Base-by-base conservation (phyloP, 1,140 invertebrate species). In the Euschistus heros region DNA sequence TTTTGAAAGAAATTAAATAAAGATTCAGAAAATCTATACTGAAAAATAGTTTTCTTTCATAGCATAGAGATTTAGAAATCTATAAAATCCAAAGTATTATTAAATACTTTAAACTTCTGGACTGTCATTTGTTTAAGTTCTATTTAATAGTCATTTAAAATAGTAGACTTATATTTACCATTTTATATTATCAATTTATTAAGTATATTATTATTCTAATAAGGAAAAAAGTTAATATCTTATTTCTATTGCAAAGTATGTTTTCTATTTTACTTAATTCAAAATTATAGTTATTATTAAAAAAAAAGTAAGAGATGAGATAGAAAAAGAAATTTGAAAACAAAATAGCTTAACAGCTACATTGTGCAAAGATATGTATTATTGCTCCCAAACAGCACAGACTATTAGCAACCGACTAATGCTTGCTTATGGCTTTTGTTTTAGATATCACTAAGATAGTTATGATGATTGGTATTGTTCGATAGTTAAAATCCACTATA, bases 331-430 rank as follows among this genome's bases (percentile, higher is more conserved):
- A 17, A 20, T 33, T n/a, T 62, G n/a, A 62, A n/a, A 37, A 50
- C 20, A 46, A 46, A 18, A 20, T 47, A 50, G 62, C 62, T 63
- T 63, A 63, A 20, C 13, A 26, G 24, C 62, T 63, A 63, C 62
- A 44, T 63, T 63, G 62, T 63, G 62, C 62, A 63, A 63, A 50
- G 62, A 63, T 63, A 63, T 63, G 62, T 63, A 18, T 63, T 63
- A 63, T 63, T 63, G 62, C 62, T 63, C 62, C 62, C 62, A n/a
- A 63, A 47, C 62, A 63, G 62, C 62, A 50, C 46, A 50, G 30
- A 42, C 24, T 27, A 60, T 27, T n/a, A 60, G 5, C n/a, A 30
- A 24, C 46, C 50, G 15, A 63, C 22, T 22, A 50, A 18, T 63
- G 62, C 46, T 47, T 50, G 20, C 17, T 26, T 24, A 63, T 47